Evolutionary conservation across 2,888 invertebrate species (phyloP).

Genomic region (Pilophorus perplexus): DNA sequence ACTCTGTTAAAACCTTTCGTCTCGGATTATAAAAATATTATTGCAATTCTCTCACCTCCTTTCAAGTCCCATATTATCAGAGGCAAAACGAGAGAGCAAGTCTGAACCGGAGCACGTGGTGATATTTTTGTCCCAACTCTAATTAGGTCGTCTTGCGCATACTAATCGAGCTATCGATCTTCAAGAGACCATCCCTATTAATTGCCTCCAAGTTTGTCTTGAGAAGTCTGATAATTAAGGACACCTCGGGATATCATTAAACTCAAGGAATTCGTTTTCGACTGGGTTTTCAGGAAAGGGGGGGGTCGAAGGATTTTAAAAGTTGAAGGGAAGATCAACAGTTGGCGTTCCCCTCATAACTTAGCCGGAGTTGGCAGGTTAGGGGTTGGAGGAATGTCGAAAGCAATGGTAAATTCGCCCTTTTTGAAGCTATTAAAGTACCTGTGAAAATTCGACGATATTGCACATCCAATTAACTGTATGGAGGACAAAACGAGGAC

Average conservation of each 20-base stretch:
- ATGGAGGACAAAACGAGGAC: no score
- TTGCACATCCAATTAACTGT: no score
- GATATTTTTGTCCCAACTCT: conserved; percentile 25
- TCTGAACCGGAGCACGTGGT: background rate
- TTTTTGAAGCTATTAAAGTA: no score
- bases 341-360: conserved; percentile 7
- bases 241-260: conserved; percentile 31
- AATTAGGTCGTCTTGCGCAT: conserved; percentile 26
- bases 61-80: no score
- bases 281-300: background rate
- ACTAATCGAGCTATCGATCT: conserved; percentile 30
- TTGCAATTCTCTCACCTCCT: no score
- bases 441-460: no score
- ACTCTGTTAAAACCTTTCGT: no score
- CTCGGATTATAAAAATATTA: no score
- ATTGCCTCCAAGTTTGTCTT: conserved; percentile 28
- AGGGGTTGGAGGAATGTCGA: no score
- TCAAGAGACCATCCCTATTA: conserved; percentile 15
- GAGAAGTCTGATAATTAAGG: conserved; percentile 27
- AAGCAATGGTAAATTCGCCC: no score
- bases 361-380: background rate
- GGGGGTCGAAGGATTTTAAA: background rate
- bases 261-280: conserved; percentile 25
- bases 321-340: conserved; percentile 7
- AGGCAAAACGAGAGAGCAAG: background rate